phyloP scores from a whole-genome alignment of 2,113 vertebrate species.

The Pseudopipra pipra region DNA sequence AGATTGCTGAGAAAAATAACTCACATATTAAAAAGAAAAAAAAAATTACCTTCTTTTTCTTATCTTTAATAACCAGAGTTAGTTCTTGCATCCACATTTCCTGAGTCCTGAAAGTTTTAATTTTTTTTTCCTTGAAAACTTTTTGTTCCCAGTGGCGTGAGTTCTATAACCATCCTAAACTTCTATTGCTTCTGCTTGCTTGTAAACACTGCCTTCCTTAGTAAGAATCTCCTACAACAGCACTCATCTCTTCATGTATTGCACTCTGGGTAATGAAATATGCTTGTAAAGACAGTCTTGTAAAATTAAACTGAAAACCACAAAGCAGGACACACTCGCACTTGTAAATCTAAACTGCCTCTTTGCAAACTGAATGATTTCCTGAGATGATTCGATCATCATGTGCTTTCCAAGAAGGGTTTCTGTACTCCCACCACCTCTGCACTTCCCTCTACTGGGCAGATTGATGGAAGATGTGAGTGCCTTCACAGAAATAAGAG shows the following conservation, averaged over 20 bases:
- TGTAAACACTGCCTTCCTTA: background rate
- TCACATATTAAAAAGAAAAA: background rate
- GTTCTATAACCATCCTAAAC: background rate
- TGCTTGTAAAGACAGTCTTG: background rate
- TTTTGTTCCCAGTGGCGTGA: background rate
- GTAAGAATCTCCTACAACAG: background rate
- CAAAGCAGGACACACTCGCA: rapidly evolving
- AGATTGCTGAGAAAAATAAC: background rate
- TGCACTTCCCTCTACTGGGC: background rate
- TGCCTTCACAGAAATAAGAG: background rate
- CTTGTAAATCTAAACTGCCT: background rate
- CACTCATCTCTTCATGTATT: background rate
- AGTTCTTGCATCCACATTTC: background rate
- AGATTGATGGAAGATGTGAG: background rate
- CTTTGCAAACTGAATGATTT: background rate
- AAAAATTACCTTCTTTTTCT: background rate
- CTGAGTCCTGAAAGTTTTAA: background rate
- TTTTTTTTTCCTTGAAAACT: background rate
- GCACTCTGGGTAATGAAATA: background rate
- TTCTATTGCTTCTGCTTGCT: background rate
- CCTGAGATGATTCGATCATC: background rate
- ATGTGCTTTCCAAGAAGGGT: rapidly evolving
- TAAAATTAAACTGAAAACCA: background rate
- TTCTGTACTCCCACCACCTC: background rate
- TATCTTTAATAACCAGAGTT: background rate